Evolutionary conservation across 1,140 invertebrate species (phyloP).

Genomic region (Aphelinus atriplicis): DNA sequence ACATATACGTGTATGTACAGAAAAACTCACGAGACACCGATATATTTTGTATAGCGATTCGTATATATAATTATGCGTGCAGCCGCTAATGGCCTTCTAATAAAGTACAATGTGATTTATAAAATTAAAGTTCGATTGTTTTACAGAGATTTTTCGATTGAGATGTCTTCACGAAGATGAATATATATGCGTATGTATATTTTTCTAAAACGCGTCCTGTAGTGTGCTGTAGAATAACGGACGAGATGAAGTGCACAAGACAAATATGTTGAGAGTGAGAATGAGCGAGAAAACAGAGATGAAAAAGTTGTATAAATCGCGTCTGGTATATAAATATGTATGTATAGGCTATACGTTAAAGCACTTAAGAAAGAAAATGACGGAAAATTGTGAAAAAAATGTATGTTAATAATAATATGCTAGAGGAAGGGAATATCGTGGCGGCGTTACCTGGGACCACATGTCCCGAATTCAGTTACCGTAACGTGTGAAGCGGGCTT

Average conservation of each 20-base stretch:
- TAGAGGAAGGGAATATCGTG: slow-evolving; percentile 33
- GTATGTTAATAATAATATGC: slow-evolving; percentile 1
- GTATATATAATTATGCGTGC: neutral
- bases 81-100: slow-evolving; percentile 10
- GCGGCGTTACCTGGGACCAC: slow-evolving; percentile 42
- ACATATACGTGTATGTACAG: no score
- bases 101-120: slow-evolving; percentile 33
- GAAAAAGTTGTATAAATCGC: slow-evolving; percentile 35
- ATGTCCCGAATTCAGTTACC: slow-evolving; percentile 49
- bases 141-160: slow-evolving; percentile 4
- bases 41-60: slow-evolving; percentile 33
- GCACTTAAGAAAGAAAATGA: slow-evolving; percentile 18
- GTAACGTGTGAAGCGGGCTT: slow-evolving; percentile 59
- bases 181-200: slow-evolving; percentile 21
- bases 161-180: neutral
- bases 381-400: slow-evolving; percentile 16
- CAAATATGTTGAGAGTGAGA: slow-evolving; percentile 10
- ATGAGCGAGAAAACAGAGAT: slow-evolving; percentile 27
- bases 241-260: slow-evolving; percentile 11
- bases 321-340: slow-evolving; percentile 25
- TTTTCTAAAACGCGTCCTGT: slow-evolving; percentile 31
- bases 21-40: neutral
- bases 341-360: slow-evolving; percentile 18
- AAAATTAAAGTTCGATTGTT: slow-evolving; percentile 14
- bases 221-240: no score